These are phyloP conservation scores for Diloba caeruleocephala DNA, from an alignment of 2,888 invertebrate species.

Conservation along the genomic window DNA sequence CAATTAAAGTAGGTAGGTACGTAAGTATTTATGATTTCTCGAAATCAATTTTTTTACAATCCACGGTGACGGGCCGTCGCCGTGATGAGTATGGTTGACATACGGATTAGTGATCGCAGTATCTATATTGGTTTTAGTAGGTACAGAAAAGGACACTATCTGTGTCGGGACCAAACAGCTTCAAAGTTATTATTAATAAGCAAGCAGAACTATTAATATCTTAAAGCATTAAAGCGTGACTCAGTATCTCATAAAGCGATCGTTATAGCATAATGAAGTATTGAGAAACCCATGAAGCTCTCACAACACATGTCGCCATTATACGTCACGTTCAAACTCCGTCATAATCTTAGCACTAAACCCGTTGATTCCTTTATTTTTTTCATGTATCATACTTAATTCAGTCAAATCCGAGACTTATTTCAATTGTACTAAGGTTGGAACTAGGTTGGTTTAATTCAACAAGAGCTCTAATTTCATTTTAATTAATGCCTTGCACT, in stretches of 20 bases:
- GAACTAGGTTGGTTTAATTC: slow-evolving; percentile 10
- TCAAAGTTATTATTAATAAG: no score
- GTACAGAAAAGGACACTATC: no score
- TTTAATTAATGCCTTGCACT: slow-evolving; percentile 66
- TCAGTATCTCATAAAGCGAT: slow-evolving; percentile 14
- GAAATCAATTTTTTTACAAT: no score
- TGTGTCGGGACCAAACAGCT: no score
- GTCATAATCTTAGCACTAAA: slow-evolving; percentile 39
- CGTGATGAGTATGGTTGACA: no score
- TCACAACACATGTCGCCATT: slow-evolving; percentile 46
- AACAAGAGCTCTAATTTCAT: slow-evolving; percentile 57
- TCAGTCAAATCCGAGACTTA: slow-evolving; percentile 27
- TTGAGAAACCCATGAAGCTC: slow-evolving; percentile 19
- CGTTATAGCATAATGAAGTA: slow-evolving; percentile 19
- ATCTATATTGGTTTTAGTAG: no score
- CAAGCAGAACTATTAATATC: background rate
- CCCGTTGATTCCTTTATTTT: slow-evolving; percentile 43
- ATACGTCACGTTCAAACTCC: slow-evolving; percentile 21
- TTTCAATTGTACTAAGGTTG: background rate
- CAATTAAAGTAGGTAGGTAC: no score
- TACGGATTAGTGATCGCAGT: no score
- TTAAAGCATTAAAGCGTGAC: background rate
- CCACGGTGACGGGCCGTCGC: no score
- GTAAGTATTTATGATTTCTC: no score
- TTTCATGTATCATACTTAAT: slow-evolving; percentile 19